Base-by-base conservation (phyloP, 2,797 vertebrate genomes). In the Anisognathus igniventris region DNA sequence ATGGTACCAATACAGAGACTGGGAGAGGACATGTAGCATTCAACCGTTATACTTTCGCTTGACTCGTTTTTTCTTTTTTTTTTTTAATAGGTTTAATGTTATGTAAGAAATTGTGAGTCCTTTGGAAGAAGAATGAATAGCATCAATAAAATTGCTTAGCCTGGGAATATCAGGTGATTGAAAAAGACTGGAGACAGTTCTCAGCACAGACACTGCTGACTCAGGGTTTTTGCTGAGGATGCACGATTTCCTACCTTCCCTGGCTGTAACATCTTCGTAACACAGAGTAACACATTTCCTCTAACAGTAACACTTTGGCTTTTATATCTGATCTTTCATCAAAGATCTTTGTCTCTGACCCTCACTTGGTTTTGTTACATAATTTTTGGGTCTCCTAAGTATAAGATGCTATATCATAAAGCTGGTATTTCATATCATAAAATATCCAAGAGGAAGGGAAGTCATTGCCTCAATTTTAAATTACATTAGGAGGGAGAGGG, bases 241-340 rank as follows among this genome's bases (percentile, higher is more conserved):
- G 47, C 20, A 33, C 3, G 0, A 88, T 53, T 91, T 81, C 70
- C 70, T 64, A 81, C 50, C 60, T 82, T 28, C 39, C 4, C 47
- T 62, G 75, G 68, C 61, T 62, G 62, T 39, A 83, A 92, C 65
- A 73, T 47, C 72, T 89, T 25, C 72, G 58, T 51, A 85, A 73
- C 35, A 24, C 30, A 45, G 58, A 73, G 33, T 91, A 93, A 77
- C 65, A 77, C 73, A 61, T 67, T 95, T 96, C 89, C 85, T 86
- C 82, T 91, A 18, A 45, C 56, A 75, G 51, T 62, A 93, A 91
- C 87, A 86, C 82, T 81, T 94, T 17, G 31, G 79, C 62, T 95
- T 81, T 45, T 42, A 19, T 24, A 28, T 64, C 82, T 62, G 27
- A 10, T 75, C 61, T 23, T 90, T 74, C 47, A 75, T 30, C 76